phyloP scores from a whole-genome alignment of 2,797 vertebrate genomes.

The Poecilia wingei region DNA sequence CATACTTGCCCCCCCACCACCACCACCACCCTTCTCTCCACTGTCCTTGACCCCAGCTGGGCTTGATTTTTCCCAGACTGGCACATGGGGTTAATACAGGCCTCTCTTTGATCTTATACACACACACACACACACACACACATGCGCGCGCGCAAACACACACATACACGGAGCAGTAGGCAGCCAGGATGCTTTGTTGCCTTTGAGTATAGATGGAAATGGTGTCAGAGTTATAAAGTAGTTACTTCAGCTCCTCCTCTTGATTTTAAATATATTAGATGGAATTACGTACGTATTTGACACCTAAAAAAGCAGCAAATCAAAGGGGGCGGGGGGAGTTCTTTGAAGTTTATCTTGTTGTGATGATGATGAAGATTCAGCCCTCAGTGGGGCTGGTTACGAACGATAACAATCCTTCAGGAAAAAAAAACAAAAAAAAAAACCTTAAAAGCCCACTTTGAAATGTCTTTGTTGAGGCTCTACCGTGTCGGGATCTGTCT shows the following conservation, averaged over 20 bases:
- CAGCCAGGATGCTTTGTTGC: slow-evolving; percentile 62
- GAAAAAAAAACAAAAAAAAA: not conserved
- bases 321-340: slow-evolving; percentile 12
- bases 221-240: slow-evolving; percentile 30
- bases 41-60: slow-evolving; percentile 81
- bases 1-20: slow-evolving; percentile 49
- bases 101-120: slow-evolving; percentile 73
- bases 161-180: slow-evolving; percentile 32
- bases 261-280: slow-evolving; percentile 35
- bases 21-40: slow-evolving; percentile 44
- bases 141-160: not conserved
- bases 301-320: slow-evolving; percentile 12
- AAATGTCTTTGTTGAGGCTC: slow-evolving; percentile 18
- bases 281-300: slow-evolving; percentile 9
- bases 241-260: slow-evolving; percentile 4
- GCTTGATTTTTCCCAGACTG: slow-evolving; percentile 82
- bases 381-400: slow-evolving; percentile 38
- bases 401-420: slow-evolving; percentile 44
- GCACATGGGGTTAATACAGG: slow-evolving; percentile 80
- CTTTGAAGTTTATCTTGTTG: slow-evolving; percentile 42
- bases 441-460: slow-evolving; percentile 33
- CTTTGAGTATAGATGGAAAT: slow-evolving; percentile 49
- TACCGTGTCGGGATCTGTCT: slow-evolving; percentile 26
- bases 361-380: slow-evolving; percentile 52
- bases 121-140: slow-evolving; percentile 31